Percentiles rank a stretch among this genome's conserved stretches.
These are phyloP conservation scores for Poliocrania exsul DNA, from an alignment of 2,797 vertebrate species.

Conservation along the genomic window DNA sequence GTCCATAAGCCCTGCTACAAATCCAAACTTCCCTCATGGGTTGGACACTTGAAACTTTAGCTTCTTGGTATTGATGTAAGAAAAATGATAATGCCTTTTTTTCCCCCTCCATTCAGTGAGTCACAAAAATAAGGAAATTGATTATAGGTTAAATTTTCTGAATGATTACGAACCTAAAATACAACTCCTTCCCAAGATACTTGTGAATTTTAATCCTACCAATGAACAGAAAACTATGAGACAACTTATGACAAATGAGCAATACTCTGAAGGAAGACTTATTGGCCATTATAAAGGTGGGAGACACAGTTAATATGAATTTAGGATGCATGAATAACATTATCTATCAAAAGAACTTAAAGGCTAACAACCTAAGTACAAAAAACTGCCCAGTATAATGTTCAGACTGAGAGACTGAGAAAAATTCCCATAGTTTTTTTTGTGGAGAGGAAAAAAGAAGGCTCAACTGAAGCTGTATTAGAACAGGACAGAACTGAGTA, in stretches of 20 bases:
- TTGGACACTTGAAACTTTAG: neutral
- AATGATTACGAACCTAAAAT: neutral
- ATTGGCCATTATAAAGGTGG: neutral
- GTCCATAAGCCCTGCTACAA: neutral
- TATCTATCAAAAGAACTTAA: neutral
- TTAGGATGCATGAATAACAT: neutral
- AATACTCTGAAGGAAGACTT: neutral
- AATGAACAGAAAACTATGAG: neutral
- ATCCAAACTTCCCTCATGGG: neutral
- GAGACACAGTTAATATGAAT: neutral
- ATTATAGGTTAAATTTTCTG: neutral
- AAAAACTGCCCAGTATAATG: neutral
- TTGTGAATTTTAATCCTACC: neutral
- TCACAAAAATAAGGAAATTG: neutral
- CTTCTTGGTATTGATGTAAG: neutral
- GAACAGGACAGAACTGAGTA: neutral
- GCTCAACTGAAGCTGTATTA: neutral
- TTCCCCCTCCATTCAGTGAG: neutral
- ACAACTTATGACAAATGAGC: neutral
- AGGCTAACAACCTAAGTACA: neutral
- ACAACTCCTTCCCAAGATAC: neutral
- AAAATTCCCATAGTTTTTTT: neutral
- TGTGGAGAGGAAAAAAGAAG: fast-evolving
- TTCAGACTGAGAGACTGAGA: neutral
- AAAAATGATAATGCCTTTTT: neutral